phyloP scores from a whole-genome alignment of 2,888 invertebrate species.

The Eucriotettix oculatus region DNA sequence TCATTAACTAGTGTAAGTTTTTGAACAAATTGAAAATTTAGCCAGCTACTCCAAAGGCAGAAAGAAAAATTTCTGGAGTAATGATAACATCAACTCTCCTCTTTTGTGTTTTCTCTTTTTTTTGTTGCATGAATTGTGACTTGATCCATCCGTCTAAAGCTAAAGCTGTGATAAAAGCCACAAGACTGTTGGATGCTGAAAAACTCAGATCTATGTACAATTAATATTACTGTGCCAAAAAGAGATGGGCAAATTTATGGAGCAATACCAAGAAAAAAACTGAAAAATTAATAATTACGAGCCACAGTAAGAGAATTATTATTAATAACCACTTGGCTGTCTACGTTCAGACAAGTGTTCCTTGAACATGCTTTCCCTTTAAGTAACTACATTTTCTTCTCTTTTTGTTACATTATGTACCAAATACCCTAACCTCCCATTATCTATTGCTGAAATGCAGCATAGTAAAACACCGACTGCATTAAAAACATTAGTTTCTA shows the following conservation, averaged over 20 bases:
- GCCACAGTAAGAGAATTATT: conserved; percentile 8
- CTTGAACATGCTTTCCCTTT: conserved; percentile 7
- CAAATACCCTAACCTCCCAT: neutral
- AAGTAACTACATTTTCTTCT: too few relatives aligned
- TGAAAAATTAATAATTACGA: conserved; percentile 3
- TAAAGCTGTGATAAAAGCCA: conserved; percentile 15
- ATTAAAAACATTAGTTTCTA: neutral
- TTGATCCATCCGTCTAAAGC: conserved; percentile 12
- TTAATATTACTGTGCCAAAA: conserved; percentile 14
- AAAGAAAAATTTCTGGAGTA: too few relatives aligned
- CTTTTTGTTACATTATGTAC: neutral
- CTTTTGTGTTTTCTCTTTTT: too few relatives aligned
- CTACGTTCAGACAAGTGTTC: conserved; percentile 10
- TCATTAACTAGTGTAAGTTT: too few relatives aligned
- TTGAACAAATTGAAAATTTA: too few relatives aligned
- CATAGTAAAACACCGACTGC: conserved; percentile 7
- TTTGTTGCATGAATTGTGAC: too few relatives aligned
- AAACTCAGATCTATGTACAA: conserved; percentile 13
- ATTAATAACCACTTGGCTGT: conserved; percentile 7
- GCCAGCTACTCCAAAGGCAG: too few relatives aligned
- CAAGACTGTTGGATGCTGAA: conserved; percentile 13
- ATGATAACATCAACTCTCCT: too few relatives aligned
- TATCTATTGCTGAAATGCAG: conserved; percentile 11
- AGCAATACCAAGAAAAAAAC: conserved; percentile 9
- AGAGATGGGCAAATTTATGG: conserved; percentile 7